These are phyloP conservation scores for Diplazon laetatorius DNA, from an alignment of 2,888 invertebrate genomes.

Conservation along the genomic window DNA sequence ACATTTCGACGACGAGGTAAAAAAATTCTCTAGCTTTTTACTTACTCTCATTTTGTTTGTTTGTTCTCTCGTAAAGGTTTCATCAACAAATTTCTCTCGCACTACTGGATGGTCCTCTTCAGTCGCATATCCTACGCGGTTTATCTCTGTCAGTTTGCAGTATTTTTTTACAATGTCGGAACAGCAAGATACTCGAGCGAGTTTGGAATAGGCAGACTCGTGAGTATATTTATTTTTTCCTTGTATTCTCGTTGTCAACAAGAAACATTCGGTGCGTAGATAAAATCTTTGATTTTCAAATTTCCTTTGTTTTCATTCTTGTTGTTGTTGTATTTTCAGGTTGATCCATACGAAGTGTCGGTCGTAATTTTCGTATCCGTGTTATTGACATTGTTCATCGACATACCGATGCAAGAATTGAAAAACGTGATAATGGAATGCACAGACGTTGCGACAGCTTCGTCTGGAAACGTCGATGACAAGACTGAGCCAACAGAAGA, in stretches of 20 bases:
- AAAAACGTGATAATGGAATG: constrained; percentile 82
- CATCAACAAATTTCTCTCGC: constrained; percentile 84
- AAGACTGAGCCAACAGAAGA: constrained; percentile 22
- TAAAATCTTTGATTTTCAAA: no score
- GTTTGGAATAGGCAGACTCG: constrained; percentile 85
- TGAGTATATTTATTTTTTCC: no score
- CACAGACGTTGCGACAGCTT: constrained; percentile 67
- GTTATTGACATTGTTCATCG: constrained; percentile 86
- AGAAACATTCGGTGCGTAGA: no score
- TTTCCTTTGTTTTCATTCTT: no score
- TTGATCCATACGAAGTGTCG: constrained; percentile 85
- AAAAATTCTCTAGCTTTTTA: no score
- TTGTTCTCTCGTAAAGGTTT: constrained; percentile 80
- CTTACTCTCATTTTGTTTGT: not conserved
- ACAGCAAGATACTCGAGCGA: constrained; percentile 85
- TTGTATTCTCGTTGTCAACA: no score
- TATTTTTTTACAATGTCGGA: constrained; percentile 87
- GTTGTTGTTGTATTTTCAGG: no score
- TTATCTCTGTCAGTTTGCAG: constrained; percentile 87
- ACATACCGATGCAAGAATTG: constrained; percentile 87
- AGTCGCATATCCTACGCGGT: constrained; percentile 88
- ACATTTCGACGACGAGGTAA: no score
- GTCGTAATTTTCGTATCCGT: constrained; percentile 84
- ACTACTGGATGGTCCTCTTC: constrained; percentile 85
- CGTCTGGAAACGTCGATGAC: constrained; percentile 27